phyloP scores from a whole-genome alignment of 2,888 invertebrate species.

The Cryptosula pallasiana region DNA sequence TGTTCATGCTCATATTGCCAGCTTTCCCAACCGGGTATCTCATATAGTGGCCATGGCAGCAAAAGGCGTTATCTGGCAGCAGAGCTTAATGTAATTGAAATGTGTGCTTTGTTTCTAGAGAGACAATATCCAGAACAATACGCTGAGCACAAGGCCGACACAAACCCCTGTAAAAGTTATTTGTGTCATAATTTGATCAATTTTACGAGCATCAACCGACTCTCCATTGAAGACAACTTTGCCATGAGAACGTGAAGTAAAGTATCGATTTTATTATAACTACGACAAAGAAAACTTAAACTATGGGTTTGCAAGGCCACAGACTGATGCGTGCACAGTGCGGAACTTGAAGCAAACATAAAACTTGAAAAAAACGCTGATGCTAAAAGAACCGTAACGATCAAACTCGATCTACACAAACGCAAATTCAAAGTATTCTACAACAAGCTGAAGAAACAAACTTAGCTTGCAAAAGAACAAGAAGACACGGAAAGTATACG shows the following conservation, averaged over 20 bases:
- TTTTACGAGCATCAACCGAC: too few species aligned
- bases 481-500: not conserved
- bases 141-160: not conserved
- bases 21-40: not conserved
- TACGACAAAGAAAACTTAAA: not conserved
- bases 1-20: not conserved
- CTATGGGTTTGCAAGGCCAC: not conserved
- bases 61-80: not conserved
- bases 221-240: too few species aligned
- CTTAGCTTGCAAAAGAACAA: not conserved
- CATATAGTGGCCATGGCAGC: not conserved
- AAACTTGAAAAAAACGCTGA: not conserved
- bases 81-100: not conserved
- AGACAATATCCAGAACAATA: not conserved
- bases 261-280: not conserved
- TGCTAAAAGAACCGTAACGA: not conserved
- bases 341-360: not conserved
- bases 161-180: too few species aligned
- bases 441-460: not conserved
- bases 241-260: not conserved
- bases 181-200: too few species aligned
- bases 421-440: not conserved
- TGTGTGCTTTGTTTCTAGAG: not conserved
- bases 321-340: not conserved
- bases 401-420: not conserved